phyloP scores from a whole-genome alignment of 2,888 invertebrate species.

The Meteorus colon region DNA sequence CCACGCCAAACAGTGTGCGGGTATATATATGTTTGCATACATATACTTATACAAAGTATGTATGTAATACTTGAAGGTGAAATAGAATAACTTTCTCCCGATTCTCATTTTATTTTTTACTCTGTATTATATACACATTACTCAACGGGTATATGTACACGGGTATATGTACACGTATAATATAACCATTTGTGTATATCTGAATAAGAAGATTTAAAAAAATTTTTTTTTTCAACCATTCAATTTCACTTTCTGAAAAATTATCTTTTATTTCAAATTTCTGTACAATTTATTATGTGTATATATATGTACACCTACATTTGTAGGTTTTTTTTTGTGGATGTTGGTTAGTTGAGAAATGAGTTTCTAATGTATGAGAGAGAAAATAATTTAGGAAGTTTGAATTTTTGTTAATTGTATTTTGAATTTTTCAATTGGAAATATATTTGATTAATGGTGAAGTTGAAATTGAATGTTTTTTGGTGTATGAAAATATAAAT shows the following conservation, averaged over 20 bases:
- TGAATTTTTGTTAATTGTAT: no score
- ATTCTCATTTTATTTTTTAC: neutral
- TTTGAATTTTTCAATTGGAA: no score
- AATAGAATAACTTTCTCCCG: slow-evolving; percentile 36
- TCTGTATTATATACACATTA: slow-evolving; percentile 11
- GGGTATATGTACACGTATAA: neutral
- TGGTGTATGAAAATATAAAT: no score
- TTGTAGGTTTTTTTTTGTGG: neutral
- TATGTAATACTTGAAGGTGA: slow-evolving; percentile 9
- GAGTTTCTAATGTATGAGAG: no score
- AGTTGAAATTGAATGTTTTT: no score
- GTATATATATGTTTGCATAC: slow-evolving; percentile 18
- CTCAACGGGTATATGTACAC: neutral
- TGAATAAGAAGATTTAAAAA: neutral
- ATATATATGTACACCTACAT: neutral
- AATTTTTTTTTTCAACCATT: neutral
- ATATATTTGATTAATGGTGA: no score
- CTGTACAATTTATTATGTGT: neutral
- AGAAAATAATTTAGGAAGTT: no score
- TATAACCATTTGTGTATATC: neutral
- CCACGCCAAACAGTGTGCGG: slow-evolving; percentile 24
- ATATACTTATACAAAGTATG: neutral
- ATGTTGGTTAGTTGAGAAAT: neutral
- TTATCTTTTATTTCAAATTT: slow-evolving; percentile 14
- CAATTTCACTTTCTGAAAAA: slow-evolving; percentile 20